Conservation (phyloP, 2,888 invertebrate species). For the Subacronicta megacephala region DNA sequence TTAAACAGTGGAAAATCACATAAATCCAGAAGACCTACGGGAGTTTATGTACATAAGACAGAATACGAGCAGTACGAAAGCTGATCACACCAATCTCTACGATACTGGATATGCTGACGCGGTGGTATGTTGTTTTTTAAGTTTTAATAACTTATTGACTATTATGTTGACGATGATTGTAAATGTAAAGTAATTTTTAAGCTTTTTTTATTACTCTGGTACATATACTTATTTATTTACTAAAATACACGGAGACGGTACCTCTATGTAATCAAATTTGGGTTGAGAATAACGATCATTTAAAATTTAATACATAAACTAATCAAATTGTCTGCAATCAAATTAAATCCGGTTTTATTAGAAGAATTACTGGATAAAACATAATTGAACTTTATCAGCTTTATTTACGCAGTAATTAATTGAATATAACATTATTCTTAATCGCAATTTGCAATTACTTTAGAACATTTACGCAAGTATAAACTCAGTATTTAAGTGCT, state of each 20-base stretch:
- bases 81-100: slow-evolving; percentile 7
- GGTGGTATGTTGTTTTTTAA: slow-evolving; percentile 45
- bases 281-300: too few species aligned
- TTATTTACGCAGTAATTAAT: slow-evolving; percentile 1
- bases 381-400: background rate
- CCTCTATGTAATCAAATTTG: too few species aligned
- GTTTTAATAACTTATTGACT: too few species aligned
- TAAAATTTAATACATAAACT: too few species aligned
- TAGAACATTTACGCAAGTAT: background rate
- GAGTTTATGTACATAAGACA: slow-evolving; percentile 68
- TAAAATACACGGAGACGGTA: too few species aligned
- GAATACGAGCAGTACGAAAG: slow-evolving; percentile 42
- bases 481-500: too few species aligned
- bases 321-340: too few species aligned
- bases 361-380: background rate
- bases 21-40: slow-evolving; percentile 79
- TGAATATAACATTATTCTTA: background rate
- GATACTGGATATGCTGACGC: slow-evolving; percentile 49
- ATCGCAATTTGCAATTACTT: background rate
- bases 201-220: too few species aligned
- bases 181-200: too few species aligned
- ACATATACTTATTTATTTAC: too few species aligned
- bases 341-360: background rate
- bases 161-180: too few species aligned
- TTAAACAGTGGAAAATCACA: slow-evolving; percentile 81